Evolutionary conservation across 1,140 invertebrate species (phyloP).

Genomic region (Parasteatoda tepidariorum): DNA sequence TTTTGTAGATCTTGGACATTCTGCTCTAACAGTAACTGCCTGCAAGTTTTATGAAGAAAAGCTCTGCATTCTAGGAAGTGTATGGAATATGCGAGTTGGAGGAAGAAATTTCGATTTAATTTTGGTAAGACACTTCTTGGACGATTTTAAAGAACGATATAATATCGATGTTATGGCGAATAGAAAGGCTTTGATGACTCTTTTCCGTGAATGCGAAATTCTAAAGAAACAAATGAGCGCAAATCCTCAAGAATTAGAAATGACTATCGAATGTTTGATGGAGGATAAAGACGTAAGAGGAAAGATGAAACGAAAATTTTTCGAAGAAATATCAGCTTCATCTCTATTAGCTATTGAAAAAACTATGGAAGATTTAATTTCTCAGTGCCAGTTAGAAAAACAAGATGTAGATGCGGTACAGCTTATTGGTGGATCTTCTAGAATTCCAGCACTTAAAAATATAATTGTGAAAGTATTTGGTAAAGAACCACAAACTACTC

Average conservation of each 20-base stretch:
- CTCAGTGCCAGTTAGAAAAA: background rate
- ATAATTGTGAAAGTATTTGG: slow-evolving; percentile 74
- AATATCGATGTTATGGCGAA: slow-evolving; percentile 91
- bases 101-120: slow-evolving; percentile 92
- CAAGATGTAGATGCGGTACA: slow-evolving; percentile 95
- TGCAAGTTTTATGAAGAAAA: slow-evolving; percentile 88
- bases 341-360: background rate
- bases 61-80: slow-evolving; percentile 79
- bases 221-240: slow-evolving; percentile 99
- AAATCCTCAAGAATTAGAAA: slow-evolving; percentile 85
- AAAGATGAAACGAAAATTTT: slow-evolving; percentile 72
- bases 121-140: slow-evolving; percentile 83
- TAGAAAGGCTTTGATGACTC: slow-evolving; percentile 85
- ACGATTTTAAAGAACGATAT: slow-evolving; percentile 73
- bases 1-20: slow-evolving; percentile 92
- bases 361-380: background rate
- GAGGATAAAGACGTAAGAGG: slow-evolving; percentile 94
- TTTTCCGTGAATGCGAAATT: slow-evolving; percentile 94
- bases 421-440: slow-evolving; percentile 93
- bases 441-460: slow-evolving; percentile 93
- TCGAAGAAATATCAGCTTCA: slow-evolving; percentile 3
- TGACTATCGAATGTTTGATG: slow-evolving; percentile 99
- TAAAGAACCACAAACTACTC: slow-evolving; percentile 88
- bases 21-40: slow-evolving; percentile 84
- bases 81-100: slow-evolving; percentile 82